Evolutionary conservation across 2,113 vertebrate genomes (phyloP), one percentile per base, ranked within the genome.

Genomic region (Clarias magur): DNA sequence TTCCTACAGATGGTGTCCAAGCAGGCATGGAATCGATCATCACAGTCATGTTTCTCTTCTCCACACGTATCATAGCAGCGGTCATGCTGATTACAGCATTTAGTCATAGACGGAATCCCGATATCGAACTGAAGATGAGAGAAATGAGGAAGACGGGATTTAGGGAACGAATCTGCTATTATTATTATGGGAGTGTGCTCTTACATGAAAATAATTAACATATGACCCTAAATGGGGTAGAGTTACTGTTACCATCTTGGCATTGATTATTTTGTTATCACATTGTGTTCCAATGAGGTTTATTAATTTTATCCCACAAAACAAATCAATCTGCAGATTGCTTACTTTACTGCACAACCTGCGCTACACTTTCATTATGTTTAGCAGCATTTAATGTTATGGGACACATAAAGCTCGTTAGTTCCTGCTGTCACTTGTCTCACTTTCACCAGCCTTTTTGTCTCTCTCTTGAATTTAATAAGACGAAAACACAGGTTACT

Each of bases 101-200:
- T 97, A 1, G 97, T 99, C 96, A 99, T 97, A 7, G 97, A 97
- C 0, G 98, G 98, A 91, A 99, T 98, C n/a, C 98, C 98, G 0
- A 99, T 93, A 92, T 99, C 97, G 89, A 99, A 97, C 98, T 99
- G 94, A 9, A 88, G 38, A 91, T 13, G 60, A 83, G 21, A 88
- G 54, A 56, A 48, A 19, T n/a, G 23, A 76, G 23, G 48, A 53
- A 54, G 10, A 48, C 0, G 1, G 68, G 3, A 3, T 34, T 19
- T 38, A 38, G 34, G 34, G 34, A 38, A 38, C 34, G 3, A 38
- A 38, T 38, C 34, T 38, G 34, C 5, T 0, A 15, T 15, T 38
- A 48, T 48, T 48, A 48, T 48, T 48, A 48, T 48, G 48, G 38
- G 70, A 9, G 19, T 10, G 1, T 38, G 34, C 34, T 73, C 8